Base-by-base conservation (phyloP, 2,113 vertebrate species). In the Rana temporaria region DNA sequence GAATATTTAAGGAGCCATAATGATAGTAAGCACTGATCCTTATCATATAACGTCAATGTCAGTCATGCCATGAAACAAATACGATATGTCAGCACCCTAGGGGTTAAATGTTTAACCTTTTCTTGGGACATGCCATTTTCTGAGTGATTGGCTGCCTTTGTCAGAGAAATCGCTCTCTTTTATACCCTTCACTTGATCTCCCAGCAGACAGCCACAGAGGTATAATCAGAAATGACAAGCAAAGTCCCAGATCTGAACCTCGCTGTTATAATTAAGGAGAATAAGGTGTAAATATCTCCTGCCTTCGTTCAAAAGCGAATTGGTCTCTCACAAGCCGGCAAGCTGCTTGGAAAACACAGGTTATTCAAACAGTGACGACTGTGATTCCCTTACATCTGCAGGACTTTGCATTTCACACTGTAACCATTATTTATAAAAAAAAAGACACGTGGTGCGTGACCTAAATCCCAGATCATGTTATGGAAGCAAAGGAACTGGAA, bases 221-320 rank as follows among this genome's bases (percentile, higher is more conserved):
- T 82, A 57, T 82, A 82, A 82, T 82, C 70, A 66, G 14, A 82
- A 26, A 82, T 73, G 79, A 82, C 79, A 82, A 60, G 69, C 79
- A 26, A 20, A 38, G 79, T 26, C 62, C 70, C 69, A 82, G 26
- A 82, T 56, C 24, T 57, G 30, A 74, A 66, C 60, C 60, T 56
- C 70, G 57, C 42, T 82, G 60, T 64, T 73, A 82, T 73, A 74
- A 82, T 82, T 82, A 82, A 55, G 64, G 60, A 62, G 70, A 53
- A 53, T 14, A 26, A 82, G 48, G 70, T 74, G 26, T 82, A 65
- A 30, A 82, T 82, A 53, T 66, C 60, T 32, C 68, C 67, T 52
- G 32, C 56, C 69, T 66, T 73, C 20, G 52, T 42, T 38, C 79
- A 73, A 65, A 65, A 42, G 19, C 56, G 15, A 71, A 62, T 38